Evolutionary conservation across 2,113 vertebrate species (phyloP), one percentile per base, ranked within the genome.

Genomic region (Actenoides hombroni): DNA sequence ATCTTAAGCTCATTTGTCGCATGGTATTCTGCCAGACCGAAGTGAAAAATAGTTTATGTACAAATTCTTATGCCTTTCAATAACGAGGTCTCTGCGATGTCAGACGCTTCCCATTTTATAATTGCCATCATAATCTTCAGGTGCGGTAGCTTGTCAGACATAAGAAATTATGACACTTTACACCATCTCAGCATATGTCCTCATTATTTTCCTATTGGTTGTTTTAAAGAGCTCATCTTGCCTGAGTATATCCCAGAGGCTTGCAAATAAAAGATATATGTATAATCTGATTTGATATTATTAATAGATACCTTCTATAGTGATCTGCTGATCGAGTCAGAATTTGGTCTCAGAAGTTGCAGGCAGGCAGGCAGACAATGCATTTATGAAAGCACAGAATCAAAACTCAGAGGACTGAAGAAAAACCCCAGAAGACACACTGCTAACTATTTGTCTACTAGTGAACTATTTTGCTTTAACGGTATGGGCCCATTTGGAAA

Each of bases 301-400:
- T 94, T 95, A 96, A 80, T 90, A 86, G 94, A 94, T 51, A 42
- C 51, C 78, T 86, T 88, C 84, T 95, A 89, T 75, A 92, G 70
- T 0, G 2, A 88, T 97, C 89, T 97, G 83, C 79, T 98, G 96
- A 95, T 97, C 28, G 49, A 88, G 88, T 97, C 82, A 96, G 88
- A 95, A 97, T 97, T 95, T 96, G 80, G 77, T 95, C 77, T 91
- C 74, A 86, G 94, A 97, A 96, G 60, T 73, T 94, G 78, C 80
- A 92, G 83, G 80, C 95, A 95, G 96, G 83, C 57, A 95, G 96
- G 81, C 44, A 95, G 68, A 40, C 93, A 97, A 86, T 71, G 54
- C 37, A 11, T 91, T 95, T 95, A 57, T 95, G 94, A 97, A 95
- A 96, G 61, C 67, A 92, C 68, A 97, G 89, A 97, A 96, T 96